These are phyloP conservation scores for Monomorium pharaonis DNA, from an alignment of 1,140 invertebrate species.

Conservation along the genomic window DNA sequence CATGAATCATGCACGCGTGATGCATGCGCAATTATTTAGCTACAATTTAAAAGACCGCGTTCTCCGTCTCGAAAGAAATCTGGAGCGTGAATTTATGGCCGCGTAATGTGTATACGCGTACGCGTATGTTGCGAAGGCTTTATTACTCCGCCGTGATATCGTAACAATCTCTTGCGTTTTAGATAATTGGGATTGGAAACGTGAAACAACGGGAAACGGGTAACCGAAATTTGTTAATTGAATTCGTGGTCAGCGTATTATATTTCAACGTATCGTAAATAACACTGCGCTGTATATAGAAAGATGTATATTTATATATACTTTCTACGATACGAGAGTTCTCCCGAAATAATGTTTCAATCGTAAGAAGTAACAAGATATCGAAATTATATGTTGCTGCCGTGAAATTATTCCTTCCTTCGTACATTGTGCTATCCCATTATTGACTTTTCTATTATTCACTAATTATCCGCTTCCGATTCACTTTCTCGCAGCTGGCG, in stretches of 20 bases:
- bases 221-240: neutral
- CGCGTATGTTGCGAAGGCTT: neutral
- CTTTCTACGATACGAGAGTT: neutral
- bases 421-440: neutral
- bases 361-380: neutral
- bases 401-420: neutral
- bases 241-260: neutral
- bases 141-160: neutral
- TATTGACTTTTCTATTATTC: neutral
- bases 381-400: neutral
- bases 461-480: conserved; percentile 3
- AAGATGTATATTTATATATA: neutral
- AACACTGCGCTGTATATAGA: neutral
- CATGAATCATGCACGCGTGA: conserved; percentile 17
- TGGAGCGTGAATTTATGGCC: conserved; percentile 4
- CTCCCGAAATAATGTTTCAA: neutral
- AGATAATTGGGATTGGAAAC: neutral
- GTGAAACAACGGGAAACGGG: neutral
- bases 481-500: conserved; percentile 31
- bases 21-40: conserved; percentile 20
- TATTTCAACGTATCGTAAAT: neutral
- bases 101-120: too few relatives aligned
- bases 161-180: neutral
- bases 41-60: neutral
- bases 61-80: neutral